A percentile compares a stretch with the other conserved stretches of the same genome.
phyloP scores from a whole-genome alignment of 2,113 vertebrate species.

The Plecturocebus donacophilus region DNA sequence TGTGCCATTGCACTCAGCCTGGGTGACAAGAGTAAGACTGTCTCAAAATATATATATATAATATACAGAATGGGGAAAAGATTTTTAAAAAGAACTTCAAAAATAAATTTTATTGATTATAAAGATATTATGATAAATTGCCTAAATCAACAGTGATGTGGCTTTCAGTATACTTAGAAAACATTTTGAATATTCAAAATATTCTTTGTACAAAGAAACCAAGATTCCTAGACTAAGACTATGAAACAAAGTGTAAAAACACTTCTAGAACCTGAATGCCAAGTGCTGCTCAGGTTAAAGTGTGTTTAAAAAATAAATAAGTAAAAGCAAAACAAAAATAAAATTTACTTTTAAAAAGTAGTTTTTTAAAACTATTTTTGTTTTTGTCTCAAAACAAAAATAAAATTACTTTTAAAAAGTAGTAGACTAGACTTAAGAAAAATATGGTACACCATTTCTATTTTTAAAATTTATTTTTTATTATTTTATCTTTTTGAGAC shows the following conservation, averaged over 20 bases:
- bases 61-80: too few species aligned
- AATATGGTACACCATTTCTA: background rate
- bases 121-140: background rate
- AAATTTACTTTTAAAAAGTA: background rate
- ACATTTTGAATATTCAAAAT: constrained; percentile 24
- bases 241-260: background rate
- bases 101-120: too few species aligned
- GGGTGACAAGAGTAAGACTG: too few species aligned
- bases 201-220: constrained; percentile 41
- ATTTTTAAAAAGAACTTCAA: background rate
- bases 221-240: constrained; percentile 10
- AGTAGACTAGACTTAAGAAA: background rate
- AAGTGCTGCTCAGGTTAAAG: background rate
- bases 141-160: background rate
- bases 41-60: too few species aligned
- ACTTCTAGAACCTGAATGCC: background rate
- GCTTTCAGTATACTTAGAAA: constrained; percentile 20
- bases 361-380: too few species aligned
- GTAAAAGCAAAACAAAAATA: background rate
- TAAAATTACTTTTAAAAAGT: background rate
- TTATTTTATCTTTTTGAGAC: too few species aligned
- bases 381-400: background rate
- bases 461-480: background rate
- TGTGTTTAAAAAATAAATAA: background rate
- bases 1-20: too few species aligned